A percentile compares a stretch with the other conserved stretches of the same genome.
Conservation (phyloP, 2,797 vertebrate species). For the Zalophus californianus region DNA sequence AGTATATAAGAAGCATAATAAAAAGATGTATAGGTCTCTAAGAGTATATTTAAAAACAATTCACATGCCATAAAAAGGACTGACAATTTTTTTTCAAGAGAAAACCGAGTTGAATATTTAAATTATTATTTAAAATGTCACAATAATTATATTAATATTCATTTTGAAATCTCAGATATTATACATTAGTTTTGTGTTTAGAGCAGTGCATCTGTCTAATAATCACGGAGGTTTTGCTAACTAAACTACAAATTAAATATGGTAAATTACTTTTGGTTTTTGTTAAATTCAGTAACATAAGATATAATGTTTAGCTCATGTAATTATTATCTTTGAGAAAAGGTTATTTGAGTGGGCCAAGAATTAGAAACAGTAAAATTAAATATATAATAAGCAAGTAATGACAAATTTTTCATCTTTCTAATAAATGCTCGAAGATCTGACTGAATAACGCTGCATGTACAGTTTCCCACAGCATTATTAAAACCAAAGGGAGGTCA, state of each 20-base stretch:
- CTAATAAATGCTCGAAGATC: not conserved
- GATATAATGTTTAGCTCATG: not conserved
- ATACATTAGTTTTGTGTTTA: not conserved
- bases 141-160: not conserved
- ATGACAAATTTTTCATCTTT: not conserved
- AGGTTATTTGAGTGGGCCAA: not conserved
- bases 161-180: not conserved
- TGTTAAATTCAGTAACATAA: not conserved
- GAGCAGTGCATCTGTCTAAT: not conserved
- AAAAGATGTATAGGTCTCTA: not conserved
- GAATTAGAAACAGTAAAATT: not conserved
- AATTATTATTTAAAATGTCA: not conserved
- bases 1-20: not conserved
- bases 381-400: conserved; percentile 45
- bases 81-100: not conserved
- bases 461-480: not conserved
- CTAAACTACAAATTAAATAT: not conserved
- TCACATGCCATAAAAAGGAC: not conserved
- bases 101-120: conserved; percentile 11
- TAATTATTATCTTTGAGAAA: conserved; percentile 26
- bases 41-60: not conserved
- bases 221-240: not conserved
- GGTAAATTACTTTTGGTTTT: not conserved
- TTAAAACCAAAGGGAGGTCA: not conserved
- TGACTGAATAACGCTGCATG: not conserved